These are phyloP conservation scores for Oryzias curvinotus DNA, from an alignment of 2,113 vertebrate genomes.

Conservation along the genomic window DNA sequence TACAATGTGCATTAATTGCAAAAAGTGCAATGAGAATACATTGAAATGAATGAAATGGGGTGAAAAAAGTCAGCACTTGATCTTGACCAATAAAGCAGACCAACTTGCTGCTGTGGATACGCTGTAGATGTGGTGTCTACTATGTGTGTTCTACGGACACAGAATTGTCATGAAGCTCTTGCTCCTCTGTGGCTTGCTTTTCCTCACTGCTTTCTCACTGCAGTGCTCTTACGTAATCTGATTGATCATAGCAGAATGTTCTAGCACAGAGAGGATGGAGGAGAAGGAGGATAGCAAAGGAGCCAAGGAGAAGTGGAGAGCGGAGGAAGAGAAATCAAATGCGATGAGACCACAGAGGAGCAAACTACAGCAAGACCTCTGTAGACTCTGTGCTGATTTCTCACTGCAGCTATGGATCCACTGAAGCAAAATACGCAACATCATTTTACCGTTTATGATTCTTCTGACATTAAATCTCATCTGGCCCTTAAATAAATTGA, in stretches of 20 bases:
- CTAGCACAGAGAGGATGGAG: conserved; percentile 45
- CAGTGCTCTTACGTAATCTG: conserved; percentile 75
- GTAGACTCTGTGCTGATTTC: neutral
- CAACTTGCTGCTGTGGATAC: too few relatives aligned
- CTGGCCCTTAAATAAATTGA: too few relatives aligned
- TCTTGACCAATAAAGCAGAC: too few relatives aligned
- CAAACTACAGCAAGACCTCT: conserved; percentile 3
- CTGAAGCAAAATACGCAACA: too few relatives aligned
- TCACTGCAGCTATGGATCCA: neutral
- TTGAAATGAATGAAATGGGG: too few relatives aligned
- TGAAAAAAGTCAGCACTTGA: too few relatives aligned
- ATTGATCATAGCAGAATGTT: conserved; percentile 67
- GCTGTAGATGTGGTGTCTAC: too few relatives aligned
- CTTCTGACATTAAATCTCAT: too few relatives aligned
- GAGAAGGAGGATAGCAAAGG: conserved; percentile 6
- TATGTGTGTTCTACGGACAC: too few relatives aligned
- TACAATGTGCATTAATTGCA: too few relatives aligned
- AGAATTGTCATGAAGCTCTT: conserved; percentile 13
- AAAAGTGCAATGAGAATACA: too few relatives aligned
- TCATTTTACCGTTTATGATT: too few relatives aligned
- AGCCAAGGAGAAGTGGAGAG: conserved; percentile 1
- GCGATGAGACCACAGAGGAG: conserved; percentile 20
- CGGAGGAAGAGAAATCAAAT: neutral
- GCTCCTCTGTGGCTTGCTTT: conserved; percentile 20
- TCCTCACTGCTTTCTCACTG: conserved; percentile 50